Evolutionary conservation across 2,113 vertebrate species (phyloP), one percentile per base, ranked within the genome.

Genomic region (Beaufortia kweichowensis): DNA sequence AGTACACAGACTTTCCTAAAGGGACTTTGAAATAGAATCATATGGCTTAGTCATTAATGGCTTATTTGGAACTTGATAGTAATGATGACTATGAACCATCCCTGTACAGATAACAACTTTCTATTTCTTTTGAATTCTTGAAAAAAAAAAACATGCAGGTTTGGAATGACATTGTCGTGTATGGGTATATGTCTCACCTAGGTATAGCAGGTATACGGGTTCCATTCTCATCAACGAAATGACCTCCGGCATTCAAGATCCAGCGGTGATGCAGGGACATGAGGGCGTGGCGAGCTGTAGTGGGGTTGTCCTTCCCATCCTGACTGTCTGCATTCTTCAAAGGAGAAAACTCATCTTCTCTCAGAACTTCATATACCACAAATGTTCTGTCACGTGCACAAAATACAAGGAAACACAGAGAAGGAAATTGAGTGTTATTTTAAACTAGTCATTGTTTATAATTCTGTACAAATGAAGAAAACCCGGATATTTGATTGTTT

Each of bases 231-330:
- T 98, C 97, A 33, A 96, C 92, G 0, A 99, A 99, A 87, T 96
- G 94, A 0, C 96, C 97, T 0, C 96, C 96, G 0, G 96, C 95
- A 11, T 95, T 99, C 81, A 98, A 95, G 66, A 98, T 95, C 96
- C 97, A 99, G 87, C 97, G 94, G 82, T 98, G 97, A 73, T 99
- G 97, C n/a, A 99, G 90, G 2, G 97, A 98, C 94, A 96, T 92
- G 76, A 98, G 84, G 14, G 95, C 91, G 0, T 98, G 96, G 23
- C 93, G 90, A 0, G 97, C 95, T 0, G 96, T 98, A n/a, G 94
- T 96, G 66, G 97, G 97, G 29, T 95, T 98, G 92, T 99, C 97
- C 83, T 98, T 98, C 43, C 95, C 96, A 0, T 96, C 95, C 86
- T 99, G 96, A 82, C 94, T 95, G 89, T 99, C 97, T 0, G 96